Percentiles rank a stretch among this genome's conserved stretches.
phyloP scores from a whole-genome alignment of 1,140 invertebrate genomes.

The Mizuhopecten yessoensis region DNA sequence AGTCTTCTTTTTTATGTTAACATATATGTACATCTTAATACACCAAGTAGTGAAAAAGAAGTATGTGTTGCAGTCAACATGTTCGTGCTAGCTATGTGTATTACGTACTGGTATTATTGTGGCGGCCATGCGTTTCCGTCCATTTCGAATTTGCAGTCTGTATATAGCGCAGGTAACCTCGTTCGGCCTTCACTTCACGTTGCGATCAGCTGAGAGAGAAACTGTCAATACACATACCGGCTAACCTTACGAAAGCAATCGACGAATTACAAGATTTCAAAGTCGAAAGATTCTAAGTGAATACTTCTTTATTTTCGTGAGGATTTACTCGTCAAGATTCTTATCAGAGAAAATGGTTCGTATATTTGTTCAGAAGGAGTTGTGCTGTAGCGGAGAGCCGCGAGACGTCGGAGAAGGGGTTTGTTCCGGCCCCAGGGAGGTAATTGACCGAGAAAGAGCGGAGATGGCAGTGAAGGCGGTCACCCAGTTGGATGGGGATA shows the following conservation, averaged over 20 bases:
- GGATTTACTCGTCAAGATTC: background rate
- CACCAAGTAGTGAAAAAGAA: background rate
- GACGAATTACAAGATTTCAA: background rate
- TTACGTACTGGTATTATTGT: background rate
- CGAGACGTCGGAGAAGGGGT: constrained; percentile 27
- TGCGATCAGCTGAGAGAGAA: constrained; percentile 57
- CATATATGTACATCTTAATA: background rate
- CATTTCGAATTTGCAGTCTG: constrained; percentile 27
- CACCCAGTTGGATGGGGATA: constrained; percentile 36
- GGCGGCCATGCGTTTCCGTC: background rate
- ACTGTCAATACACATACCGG: background rate
- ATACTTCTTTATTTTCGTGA: background rate
- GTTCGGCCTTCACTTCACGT: constrained; percentile 50
- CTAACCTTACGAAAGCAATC: background rate
- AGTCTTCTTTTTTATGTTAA: background rate
- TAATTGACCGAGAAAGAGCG: constrained; percentile 44
- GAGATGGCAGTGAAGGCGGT: constrained; percentile 44
- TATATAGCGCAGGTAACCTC: constrained; percentile 37
- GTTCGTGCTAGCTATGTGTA: background rate
- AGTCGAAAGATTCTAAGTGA: background rate
- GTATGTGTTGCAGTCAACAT: background rate
- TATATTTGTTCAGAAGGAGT: constrained; percentile 52
- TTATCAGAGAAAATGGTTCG: constrained; percentile 47
- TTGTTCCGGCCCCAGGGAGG: background rate
- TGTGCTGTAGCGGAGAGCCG: constrained; percentile 22